These are phyloP conservation scores for Chunga burmeisteri DNA, from an alignment of 2,113 vertebrate genomes.

Conservation along the genomic window DNA sequence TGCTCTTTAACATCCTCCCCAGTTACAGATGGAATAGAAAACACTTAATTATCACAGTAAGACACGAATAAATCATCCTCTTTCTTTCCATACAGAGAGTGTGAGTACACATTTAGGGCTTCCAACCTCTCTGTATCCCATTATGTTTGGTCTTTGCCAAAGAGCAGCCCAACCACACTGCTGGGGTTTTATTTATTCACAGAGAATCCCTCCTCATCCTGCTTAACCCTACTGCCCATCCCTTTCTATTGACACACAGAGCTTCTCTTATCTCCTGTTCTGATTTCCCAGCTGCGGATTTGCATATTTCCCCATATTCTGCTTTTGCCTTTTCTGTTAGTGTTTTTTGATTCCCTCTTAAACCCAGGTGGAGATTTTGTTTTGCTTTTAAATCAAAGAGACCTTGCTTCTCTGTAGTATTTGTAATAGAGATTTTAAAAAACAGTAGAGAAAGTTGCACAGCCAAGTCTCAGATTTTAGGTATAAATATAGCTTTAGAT, in stretches of 20 bases:
- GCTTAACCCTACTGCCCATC: background rate
- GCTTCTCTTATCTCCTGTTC: rapidly evolving
- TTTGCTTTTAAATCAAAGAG: background rate
- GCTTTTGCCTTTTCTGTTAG: rapidly evolving
- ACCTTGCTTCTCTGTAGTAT: background rate
- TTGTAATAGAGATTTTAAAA: background rate
- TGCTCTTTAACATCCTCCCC: background rate
- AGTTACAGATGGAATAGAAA: background rate
- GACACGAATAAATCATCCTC: background rate
- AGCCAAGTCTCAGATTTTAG: background rate
- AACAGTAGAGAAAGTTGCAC: rapidly evolving
- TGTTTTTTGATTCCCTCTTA: background rate
- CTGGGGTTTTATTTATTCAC: background rate
- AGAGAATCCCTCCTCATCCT: background rate
- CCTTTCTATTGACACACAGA: background rate
- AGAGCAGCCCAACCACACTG: background rate
- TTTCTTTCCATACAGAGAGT: background rate
- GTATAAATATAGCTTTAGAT: background rate
- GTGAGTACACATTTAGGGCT: background rate
- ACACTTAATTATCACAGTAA: background rate
- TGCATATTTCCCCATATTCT: background rate
- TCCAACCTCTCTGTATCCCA: background rate
- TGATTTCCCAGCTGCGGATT: background rate
- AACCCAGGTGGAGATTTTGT: background rate
- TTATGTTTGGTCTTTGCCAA: background rate